A percentile compares a stretch with the other conserved stretches of the same genome.
phyloP scores from a whole-genome alignment of 2,797 vertebrate genomes.

The Salarias fasciatus region DNA sequence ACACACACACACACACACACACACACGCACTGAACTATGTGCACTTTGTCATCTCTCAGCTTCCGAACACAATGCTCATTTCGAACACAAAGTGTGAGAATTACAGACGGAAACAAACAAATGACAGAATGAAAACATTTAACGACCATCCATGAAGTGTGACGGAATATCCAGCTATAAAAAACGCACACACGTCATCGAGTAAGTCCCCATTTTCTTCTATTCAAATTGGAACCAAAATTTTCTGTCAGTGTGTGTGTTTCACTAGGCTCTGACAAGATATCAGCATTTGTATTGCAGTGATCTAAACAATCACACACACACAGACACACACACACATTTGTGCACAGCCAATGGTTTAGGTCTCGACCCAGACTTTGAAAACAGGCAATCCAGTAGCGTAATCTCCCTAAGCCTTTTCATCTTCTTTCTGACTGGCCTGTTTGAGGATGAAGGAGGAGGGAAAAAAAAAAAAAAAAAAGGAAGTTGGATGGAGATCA shows the following conservation, averaged over 20 bases:
- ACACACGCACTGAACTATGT: not conserved
- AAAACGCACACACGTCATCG: too few species aligned
- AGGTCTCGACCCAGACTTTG: slow-evolving; percentile 35
- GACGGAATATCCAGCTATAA: too few species aligned
- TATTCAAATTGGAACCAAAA: too few species aligned
- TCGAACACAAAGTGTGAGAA: not conserved
- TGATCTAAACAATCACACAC: not conserved
- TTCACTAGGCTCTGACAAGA: too few species aligned
- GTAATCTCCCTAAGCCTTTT: slow-evolving; percentile 46
- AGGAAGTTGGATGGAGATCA: slow-evolving; percentile 19
- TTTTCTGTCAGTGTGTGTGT: too few species aligned
- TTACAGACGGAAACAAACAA: too few species aligned
- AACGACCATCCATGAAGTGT: too few species aligned
- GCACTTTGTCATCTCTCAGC: too few species aligned
- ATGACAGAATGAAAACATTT: too few species aligned
- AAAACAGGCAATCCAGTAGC: slow-evolving; percentile 35
- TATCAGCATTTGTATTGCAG: too few species aligned
- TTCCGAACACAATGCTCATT: not conserved
- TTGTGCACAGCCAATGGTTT: slow-evolving; percentile 1
- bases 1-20: slow-evolving; percentile 2
- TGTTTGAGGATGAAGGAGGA: slow-evolving; percentile 42
- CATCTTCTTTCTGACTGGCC: slow-evolving; percentile 48
- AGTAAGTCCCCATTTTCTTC: too few species aligned
- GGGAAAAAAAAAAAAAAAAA: slow-evolving; percentile 1
- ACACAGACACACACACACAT: not conserved